Evolutionary conservation across 2,888 invertebrate species (phyloP).

Genomic region (Xanthia togata): DNA sequence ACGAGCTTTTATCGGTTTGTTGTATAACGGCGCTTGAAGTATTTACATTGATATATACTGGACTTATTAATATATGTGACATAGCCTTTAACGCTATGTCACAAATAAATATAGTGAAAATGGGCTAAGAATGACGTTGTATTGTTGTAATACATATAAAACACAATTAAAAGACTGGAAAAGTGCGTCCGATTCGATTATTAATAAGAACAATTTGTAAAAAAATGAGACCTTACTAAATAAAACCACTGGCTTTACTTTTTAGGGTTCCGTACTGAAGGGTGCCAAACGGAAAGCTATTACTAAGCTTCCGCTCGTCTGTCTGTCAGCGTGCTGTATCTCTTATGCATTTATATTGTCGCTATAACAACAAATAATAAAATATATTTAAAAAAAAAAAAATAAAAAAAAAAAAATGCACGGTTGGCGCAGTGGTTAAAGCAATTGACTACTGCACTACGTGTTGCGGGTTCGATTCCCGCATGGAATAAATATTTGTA

Average conservation of each 20-base stretch:
- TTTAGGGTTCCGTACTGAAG: too few relatives aligned
- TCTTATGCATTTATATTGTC: too few relatives aligned
- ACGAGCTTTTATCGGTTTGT: slow-evolving; percentile 70
- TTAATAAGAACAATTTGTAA: background rate
- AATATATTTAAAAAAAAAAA: too few relatives aligned
- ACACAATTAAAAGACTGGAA: background rate
- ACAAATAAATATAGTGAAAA: slow-evolving; percentile 9
- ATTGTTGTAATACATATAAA: background rate
- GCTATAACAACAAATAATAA: too few relatives aligned
- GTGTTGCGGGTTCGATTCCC: too few relatives aligned
- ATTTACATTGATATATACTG: slow-evolving; percentile 58
- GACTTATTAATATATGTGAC: slow-evolving; percentile 33
- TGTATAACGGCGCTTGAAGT: slow-evolving; percentile 56
- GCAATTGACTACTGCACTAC: too few relatives aligned
- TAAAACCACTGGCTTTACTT: background rate
- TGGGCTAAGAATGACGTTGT: background rate
- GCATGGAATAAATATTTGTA: too few relatives aligned
- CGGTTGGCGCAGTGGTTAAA: too few relatives aligned
- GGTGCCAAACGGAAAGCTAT: too few relatives aligned
- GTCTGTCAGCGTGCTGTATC: too few relatives aligned
- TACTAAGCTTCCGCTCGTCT: too few relatives aligned
- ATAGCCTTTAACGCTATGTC: background rate
- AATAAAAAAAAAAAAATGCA: too few relatives aligned
- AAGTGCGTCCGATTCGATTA: background rate
- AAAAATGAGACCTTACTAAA: background rate